Percentiles rank a stretch among this genome's conserved stretches.
Conservation (phyloP, 2,797 vertebrate genomes). For the Sebastolobus altivelis region DNA sequence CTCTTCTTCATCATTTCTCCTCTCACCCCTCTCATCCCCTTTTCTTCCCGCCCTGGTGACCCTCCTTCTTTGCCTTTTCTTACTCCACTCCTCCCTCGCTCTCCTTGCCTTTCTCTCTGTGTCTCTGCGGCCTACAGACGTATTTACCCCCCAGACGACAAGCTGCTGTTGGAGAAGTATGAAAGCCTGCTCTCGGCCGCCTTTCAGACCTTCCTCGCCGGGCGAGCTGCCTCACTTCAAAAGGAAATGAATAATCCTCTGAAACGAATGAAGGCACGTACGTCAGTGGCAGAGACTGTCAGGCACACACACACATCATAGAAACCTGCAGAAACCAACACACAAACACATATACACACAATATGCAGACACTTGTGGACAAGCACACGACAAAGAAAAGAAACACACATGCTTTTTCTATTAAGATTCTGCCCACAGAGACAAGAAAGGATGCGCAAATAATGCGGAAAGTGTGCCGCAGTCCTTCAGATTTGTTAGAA, state of each 20-base stretch:
- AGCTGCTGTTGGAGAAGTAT: slow-evolving; percentile 97
- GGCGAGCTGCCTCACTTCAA: slow-evolving; percentile 98
- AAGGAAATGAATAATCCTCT: slow-evolving; percentile 99
- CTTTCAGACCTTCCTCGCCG: slow-evolving; percentile 98
- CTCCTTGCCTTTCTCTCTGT: slow-evolving; percentile 60
- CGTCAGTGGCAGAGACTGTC: slow-evolving; percentile 77
- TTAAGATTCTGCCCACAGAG: slow-evolving; percentile 73
- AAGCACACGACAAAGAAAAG: slow-evolving; percentile 49
- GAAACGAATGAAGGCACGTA: slow-evolving; percentile 99
- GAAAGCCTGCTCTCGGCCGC: slow-evolving; percentile 95
- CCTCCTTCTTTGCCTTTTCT: slow-evolving; percentile 37
- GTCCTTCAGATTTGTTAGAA: slow-evolving; percentile 67
- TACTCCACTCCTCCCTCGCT: slow-evolving; percentile 56
- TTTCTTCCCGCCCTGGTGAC: slow-evolving; percentile 48
- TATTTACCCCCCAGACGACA: slow-evolving; percentile 99
- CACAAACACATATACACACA: slow-evolving; percentile 57
- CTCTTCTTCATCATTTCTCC: slow-evolving; percentile 27
- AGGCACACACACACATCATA: slow-evolving; percentile 51
- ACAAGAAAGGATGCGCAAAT: slow-evolving; percentile 68
- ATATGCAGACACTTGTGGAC: slow-evolving; percentile 64
- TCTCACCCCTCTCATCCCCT: slow-evolving; percentile 35
- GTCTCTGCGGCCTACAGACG: slow-evolving; percentile 85
- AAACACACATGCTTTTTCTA: slow-evolving; percentile 59
- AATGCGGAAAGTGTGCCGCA: slow-evolving; percentile 61
- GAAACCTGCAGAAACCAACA: slow-evolving; percentile 56